phyloP scores from a whole-genome alignment of 2,113 vertebrate genomes.

The Crotophaga sulcirostris region DNA sequence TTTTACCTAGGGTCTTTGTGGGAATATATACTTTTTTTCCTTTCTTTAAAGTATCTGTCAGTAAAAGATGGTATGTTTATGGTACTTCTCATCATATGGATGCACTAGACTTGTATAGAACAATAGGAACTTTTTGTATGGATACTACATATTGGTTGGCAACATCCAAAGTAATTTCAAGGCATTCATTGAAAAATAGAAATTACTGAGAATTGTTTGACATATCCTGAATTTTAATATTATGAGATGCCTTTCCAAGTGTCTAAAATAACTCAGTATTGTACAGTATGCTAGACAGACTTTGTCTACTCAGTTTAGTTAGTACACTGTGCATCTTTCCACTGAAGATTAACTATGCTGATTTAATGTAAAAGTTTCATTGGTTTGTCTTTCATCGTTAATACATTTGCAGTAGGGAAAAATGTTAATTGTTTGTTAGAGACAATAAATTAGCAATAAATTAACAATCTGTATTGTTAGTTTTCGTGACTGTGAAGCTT shows the following conservation, averaged over 20 bases:
- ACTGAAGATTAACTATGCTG: not conserved
- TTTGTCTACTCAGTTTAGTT: not conserved
- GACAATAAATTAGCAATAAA: not conserved
- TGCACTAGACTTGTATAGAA: not conserved
- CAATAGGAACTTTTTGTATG: not conserved
- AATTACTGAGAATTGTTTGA: not conserved
- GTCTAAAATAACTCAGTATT: not conserved
- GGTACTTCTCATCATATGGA: not conserved
- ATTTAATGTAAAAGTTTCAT: not conserved
- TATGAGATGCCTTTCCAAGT: not conserved
- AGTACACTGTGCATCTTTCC: not conserved
- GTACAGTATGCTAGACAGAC: not conserved
- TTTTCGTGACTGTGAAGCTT: not conserved
- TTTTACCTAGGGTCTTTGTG: not conserved
- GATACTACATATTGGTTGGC: not conserved
- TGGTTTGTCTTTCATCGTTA: not conserved
- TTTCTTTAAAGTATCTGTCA: not conserved
- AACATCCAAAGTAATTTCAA: not conserved
- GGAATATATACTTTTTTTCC: not conserved
- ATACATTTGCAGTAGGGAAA: not conserved
- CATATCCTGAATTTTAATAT: not conserved
- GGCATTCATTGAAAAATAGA: not conserved
- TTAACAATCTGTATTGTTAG: not conserved
- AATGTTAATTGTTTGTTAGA: not conserved
- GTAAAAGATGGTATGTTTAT: not conserved